A percentile compares a stretch with the other conserved stretches of the same genome.
Evolutionary conservation across 2,113 vertebrate species (phyloP).

Genomic region (Canis aureus): DNA sequence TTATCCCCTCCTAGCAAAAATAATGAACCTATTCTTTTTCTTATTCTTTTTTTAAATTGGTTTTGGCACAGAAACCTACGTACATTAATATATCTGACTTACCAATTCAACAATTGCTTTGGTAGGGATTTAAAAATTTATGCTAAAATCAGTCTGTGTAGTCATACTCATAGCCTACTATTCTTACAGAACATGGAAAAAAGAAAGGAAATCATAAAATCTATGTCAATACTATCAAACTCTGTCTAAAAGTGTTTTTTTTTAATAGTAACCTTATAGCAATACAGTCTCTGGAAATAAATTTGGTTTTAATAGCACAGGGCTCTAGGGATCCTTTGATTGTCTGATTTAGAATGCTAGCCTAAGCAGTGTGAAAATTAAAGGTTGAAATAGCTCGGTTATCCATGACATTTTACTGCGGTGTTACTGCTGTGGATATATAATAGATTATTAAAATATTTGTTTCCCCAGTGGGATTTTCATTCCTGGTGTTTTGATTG

Average conservation of each 20-base stretch:
- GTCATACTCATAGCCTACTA: neutral
- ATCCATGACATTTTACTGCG: constrained; percentile 68
- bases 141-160: neutral
- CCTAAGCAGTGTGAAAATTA: constrained; percentile 66
- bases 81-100: neutral
- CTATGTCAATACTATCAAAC: constrained; percentile 33
- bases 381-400: constrained; percentile 61
- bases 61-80: neutral
- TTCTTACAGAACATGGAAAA: neutral
- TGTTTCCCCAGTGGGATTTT: constrained; percentile 72
- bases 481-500: constrained; percentile 68
- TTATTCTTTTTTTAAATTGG: neutral
- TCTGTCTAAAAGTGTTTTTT: constrained; percentile 14
- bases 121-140: constrained; percentile 31
- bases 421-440: constrained; percentile 40
- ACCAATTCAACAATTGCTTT: neutral
- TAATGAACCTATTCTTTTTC: neutral
- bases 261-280: neutral
- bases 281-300: constrained; percentile 58
- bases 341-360: constrained; percentile 70
- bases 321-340: constrained; percentile 44
- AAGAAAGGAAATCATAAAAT: constrained; percentile 53
- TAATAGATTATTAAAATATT: constrained; percentile 80
- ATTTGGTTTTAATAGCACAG: constrained; percentile 67
- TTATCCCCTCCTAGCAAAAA: neutral